Conservation (phyloP, 2,797 vertebrate genomes). For the Eospalax fontanierii region DNA sequence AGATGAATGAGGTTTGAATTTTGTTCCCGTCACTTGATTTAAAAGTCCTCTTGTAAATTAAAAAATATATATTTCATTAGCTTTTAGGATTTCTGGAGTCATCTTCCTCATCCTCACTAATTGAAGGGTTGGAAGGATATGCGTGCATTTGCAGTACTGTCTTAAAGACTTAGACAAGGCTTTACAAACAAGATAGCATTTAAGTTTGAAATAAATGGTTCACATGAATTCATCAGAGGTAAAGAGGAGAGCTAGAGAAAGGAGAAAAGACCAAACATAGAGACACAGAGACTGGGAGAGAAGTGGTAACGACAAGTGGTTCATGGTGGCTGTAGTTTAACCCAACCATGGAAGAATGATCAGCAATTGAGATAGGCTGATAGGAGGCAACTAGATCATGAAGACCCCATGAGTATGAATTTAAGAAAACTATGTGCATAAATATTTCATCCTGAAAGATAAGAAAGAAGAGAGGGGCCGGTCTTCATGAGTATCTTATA, state of each 20-base stretch:
- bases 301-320: too few relatives aligned
- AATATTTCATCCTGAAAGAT: not conserved
- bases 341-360: not conserved
- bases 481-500: not conserved
- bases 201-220: not conserved
- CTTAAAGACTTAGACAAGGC: constrained; percentile 19
- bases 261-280: not conserved
- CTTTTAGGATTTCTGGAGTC: not conserved
- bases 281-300: not conserved
- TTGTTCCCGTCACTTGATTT: constrained; percentile 12
- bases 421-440: not conserved
- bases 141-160: not conserved
- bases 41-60: constrained; percentile 61
- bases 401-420: not conserved
- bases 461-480: not conserved
- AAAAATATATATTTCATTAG: constrained; percentile 6
- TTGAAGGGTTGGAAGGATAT: not conserved
- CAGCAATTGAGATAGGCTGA: not conserved
- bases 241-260: not conserved
- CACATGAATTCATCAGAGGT: not conserved
- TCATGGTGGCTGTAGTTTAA: not conserved
- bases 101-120: not conserved
- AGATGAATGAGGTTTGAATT: constrained; percentile 63
- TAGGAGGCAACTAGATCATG: not conserved
- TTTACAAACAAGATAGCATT: not conserved